These are phyloP conservation scores for Ommatoiulus sabulosus DNA, from an alignment of 2,888 invertebrate species.

Conservation along the genomic window DNA sequence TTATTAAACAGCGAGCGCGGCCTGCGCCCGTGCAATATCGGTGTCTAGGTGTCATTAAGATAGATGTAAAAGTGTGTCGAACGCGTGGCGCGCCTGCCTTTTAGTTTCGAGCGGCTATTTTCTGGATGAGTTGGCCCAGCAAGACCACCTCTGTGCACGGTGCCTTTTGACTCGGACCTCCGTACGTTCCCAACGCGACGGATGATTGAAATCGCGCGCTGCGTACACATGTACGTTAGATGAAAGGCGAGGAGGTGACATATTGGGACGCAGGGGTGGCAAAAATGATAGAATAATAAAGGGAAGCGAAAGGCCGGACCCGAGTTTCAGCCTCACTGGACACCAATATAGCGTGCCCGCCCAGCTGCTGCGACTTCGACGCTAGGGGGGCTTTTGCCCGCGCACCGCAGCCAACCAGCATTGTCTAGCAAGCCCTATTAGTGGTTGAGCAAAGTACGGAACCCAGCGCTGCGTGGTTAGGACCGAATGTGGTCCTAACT, in stretches of 20 bases:
- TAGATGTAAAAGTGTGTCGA: slow-evolving; percentile 36
- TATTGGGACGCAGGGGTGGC: slow-evolving; percentile 24
- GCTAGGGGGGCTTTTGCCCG: neutral
- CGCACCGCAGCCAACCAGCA: slow-evolving; percentile 39
- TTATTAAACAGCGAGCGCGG: neutral
- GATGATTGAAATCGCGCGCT: slow-evolving; percentile 17
- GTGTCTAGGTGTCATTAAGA: slow-evolving; percentile 23
- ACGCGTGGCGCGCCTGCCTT: slow-evolving; percentile 32
- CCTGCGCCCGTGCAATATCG: neutral
- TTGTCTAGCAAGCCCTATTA: slow-evolving; percentile 39
- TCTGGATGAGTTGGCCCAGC: slow-evolving; percentile 49
- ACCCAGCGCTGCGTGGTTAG: neutral
- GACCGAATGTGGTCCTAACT: neutral
- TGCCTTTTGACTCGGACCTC: slow-evolving; percentile 50
- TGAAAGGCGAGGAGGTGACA: slow-evolving; percentile 32
- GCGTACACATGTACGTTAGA: slow-evolving; percentile 18
- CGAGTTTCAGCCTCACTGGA: slow-evolving; percentile 55
- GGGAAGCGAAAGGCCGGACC: slow-evolving; percentile 49
- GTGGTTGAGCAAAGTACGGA: slow-evolving; percentile 15
- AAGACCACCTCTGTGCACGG: slow-evolving; percentile 42
- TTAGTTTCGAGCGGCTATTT: slow-evolving; percentile 45
- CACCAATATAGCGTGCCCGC: slow-evolving; percentile 52
- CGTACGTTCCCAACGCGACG: neutral
- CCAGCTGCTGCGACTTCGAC: slow-evolving; percentile 55
- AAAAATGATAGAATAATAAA: slow-evolving; percentile 49